phyloP scores from a whole-genome alignment of 1,140 invertebrate genomes.

The Macrobrachium rosenbergii region DNA sequence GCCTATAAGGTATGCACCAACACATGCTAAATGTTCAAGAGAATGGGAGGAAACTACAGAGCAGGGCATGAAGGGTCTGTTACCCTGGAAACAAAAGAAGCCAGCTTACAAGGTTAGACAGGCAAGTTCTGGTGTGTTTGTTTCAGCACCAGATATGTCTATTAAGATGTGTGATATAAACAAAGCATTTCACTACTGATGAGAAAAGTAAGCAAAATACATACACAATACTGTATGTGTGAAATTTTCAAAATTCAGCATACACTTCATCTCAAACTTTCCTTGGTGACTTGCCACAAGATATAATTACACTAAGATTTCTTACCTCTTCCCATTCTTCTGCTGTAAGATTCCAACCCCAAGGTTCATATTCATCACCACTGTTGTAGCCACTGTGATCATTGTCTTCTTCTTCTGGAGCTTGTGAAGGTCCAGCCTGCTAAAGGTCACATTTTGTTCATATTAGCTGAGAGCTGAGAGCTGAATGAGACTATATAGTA shows the following conservation, averaged over 20 bases:
- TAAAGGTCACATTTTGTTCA: not conserved
- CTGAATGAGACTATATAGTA: not conserved
- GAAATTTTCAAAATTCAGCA: not conserved
- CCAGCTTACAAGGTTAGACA: too few relatives aligned
- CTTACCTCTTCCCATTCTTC: constrained; percentile 77
- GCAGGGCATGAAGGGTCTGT: too few relatives aligned
- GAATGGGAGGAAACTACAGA: too few relatives aligned
- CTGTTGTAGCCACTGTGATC: constrained; percentile 79
- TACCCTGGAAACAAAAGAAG: too few relatives aligned
- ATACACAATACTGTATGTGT: too few relatives aligned
- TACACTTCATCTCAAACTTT: not conserved
- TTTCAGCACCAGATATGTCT: too few relatives aligned
- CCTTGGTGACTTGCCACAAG: not conserved
- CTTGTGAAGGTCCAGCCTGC: constrained; percentile 61
- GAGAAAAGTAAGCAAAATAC: too few relatives aligned
- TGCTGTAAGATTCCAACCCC: constrained; percentile 73
- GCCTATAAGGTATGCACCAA: too few relatives aligned
- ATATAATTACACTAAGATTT: not conserved
- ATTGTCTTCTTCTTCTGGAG: constrained; percentile 65
- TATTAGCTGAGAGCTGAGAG: not conserved
- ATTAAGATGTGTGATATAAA: too few relatives aligned
- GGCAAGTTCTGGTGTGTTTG: too few relatives aligned
- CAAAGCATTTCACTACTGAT: too few relatives aligned
- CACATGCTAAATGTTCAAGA: too few relatives aligned
- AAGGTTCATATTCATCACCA: constrained; percentile 81